These are phyloP conservation scores for Pollicipes pollicipes DNA, from an alignment of 1,140 invertebrate species.

Conservation along the genomic window DNA sequence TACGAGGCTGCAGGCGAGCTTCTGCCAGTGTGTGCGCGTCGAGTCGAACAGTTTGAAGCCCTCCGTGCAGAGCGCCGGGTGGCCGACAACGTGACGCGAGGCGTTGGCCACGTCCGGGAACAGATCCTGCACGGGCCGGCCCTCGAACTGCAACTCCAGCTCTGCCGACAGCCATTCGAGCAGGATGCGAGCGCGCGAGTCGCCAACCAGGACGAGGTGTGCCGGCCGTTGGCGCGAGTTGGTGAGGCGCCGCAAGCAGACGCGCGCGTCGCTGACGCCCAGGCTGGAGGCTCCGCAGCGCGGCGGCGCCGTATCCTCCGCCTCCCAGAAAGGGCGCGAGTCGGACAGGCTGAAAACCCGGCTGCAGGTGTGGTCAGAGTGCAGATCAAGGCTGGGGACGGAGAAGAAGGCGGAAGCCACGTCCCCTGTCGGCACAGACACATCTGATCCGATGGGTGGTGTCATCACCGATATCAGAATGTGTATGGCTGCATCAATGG, in stretches of 20 bases:
- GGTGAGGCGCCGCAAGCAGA: neutral
- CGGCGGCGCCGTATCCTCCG: no score
- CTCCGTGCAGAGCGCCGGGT: neutral
- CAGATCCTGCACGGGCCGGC: neutral
- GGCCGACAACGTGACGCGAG: neutral
- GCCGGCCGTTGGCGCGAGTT: no score
- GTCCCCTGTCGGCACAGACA: no score
- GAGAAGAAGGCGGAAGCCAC: no score
- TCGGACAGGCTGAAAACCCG: neutral
- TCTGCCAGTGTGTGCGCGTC: no score
- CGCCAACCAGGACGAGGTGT: neutral
- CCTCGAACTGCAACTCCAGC: neutral
- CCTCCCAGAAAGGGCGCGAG: neutral
- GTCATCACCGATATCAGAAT: no score
- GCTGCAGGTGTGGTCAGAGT: no score
- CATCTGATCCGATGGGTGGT: no score
- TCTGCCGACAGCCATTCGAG: neutral
- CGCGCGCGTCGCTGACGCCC: no score
- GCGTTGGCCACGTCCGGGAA: neutral
- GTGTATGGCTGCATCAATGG: no score
- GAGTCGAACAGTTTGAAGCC: neutral
- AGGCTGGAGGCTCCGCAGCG: neutral
- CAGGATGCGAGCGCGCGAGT: neutral
- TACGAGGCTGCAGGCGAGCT: neutral
- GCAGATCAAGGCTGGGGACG: no score